Evolutionary conservation across 2,797 vertebrate genomes (phyloP).

Genomic region (Chanos chanos): DNA sequence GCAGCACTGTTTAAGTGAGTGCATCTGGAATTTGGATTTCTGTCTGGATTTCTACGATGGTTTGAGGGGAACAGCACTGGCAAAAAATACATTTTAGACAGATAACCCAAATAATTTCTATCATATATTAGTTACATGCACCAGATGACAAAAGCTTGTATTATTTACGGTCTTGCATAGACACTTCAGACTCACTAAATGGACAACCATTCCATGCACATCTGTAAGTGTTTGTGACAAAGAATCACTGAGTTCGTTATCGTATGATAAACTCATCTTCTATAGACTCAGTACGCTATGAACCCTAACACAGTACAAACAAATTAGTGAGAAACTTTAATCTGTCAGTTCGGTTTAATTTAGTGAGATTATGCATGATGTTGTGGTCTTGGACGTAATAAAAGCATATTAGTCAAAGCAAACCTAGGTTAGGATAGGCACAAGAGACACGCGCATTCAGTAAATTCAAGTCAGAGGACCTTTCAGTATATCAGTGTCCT

Average conservation of each 20-base stretch:
- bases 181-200: slow-evolving; percentile 28
- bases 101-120: slow-evolving; percentile 27
- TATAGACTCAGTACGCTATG: not conserved
- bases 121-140: slow-evolving; percentile 50
- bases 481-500: slow-evolving; percentile 8
- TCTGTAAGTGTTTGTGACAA: no score
- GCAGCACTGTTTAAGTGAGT: not conserved
- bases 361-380: no score
- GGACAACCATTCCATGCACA: slow-evolving; percentile 31
- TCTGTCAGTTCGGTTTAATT: no score
- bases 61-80: slow-evolving; percentile 52
- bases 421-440: slow-evolving; percentile 45
- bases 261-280: not conserved
- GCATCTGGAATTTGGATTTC: not conserved
- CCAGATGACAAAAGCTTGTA: slow-evolving; percentile 31
- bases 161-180: slow-evolving; percentile 33
- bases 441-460: slow-evolving; percentile 27
- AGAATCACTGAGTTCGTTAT: no score
- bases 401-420: slow-evolving; percentile 70
- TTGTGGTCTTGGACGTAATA: slow-evolving; percentile 10
- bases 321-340: slow-evolving; percentile 27
- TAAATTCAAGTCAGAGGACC: no score
- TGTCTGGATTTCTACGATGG: slow-evolving; percentile 1
- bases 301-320: slow-evolving; percentile 4
- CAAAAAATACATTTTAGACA: slow-evolving; percentile 23